Conservation (phyloP, 1,140 invertebrate genomes). For the Brachystomella parvula region DNA sequence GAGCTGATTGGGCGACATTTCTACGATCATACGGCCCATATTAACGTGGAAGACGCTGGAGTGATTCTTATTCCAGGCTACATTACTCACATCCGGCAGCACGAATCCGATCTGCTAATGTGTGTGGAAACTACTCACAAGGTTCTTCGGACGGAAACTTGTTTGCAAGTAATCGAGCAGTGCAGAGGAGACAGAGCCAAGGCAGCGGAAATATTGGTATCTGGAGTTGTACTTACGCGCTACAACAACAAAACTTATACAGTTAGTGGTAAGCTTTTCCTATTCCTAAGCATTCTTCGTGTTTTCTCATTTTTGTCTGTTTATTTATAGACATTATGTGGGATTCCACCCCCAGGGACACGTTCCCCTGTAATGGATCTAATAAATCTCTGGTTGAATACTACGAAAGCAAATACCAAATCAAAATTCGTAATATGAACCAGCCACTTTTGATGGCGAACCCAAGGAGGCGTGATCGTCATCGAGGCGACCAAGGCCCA, state of each 20-base stretch:
- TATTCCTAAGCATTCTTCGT: too few species aligned
- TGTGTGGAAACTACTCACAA: slow-evolving; percentile 45
- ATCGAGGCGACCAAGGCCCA: slow-evolving; percentile 28
- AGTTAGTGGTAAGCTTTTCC: too few species aligned
- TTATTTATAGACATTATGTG: slow-evolving; percentile 82
- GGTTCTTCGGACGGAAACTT: slow-evolving; percentile 31
- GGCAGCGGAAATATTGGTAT: slow-evolving; percentile 40
- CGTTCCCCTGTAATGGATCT: slow-evolving; percentile 56
- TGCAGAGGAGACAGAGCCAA: not conserved
- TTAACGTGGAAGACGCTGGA: not conserved
- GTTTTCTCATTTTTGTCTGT: too few species aligned
- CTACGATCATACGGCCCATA: slow-evolving; percentile 53
- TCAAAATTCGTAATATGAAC: slow-evolving; percentile 52
- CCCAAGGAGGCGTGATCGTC: slow-evolving; percentile 29
- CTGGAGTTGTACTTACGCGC: slow-evolving; percentile 47
- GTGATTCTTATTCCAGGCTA: slow-evolving; percentile 51
- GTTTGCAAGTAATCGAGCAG: slow-evolving; percentile 38
- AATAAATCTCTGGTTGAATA: slow-evolving; percentile 66
- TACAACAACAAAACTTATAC: slow-evolving; percentile 70
- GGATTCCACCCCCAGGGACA: slow-evolving; percentile 55
- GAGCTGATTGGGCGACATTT: slow-evolving; percentile 61
- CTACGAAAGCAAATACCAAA: slow-evolving; percentile 60
- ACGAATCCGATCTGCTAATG: slow-evolving; percentile 62
- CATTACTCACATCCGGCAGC: slow-evolving; percentile 67
- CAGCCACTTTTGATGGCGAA: slow-evolving; percentile 34